These are phyloP conservation scores for Donacobius atricapilla DNA, from an alignment of 2,113 vertebrate genomes.

Conservation along the genomic window DNA sequence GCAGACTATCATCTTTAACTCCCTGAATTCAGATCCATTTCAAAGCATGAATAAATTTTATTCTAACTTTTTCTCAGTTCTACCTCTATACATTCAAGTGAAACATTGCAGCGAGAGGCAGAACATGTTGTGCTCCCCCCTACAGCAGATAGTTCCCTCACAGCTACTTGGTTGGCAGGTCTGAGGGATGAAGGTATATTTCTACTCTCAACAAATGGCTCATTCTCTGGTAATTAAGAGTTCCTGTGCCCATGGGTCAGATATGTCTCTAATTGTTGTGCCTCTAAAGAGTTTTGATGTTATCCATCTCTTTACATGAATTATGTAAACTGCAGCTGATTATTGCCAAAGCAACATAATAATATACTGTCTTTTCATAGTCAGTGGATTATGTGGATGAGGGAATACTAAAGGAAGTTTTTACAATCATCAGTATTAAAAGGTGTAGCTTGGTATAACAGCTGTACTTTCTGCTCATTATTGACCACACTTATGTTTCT, in stretches of 20 bases:
- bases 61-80: neutral
- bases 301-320: neutral
- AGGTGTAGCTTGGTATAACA: neutral
- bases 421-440: neutral
- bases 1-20: neutral
- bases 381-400: neutral
- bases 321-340: neutral
- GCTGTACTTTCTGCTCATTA: neutral
- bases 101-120: neutral
- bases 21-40: neutral
- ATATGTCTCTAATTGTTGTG: neutral
- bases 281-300: neutral
- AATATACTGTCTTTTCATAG: neutral
- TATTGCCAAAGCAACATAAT: neutral
- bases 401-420: neutral
- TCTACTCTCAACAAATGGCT: neutral
- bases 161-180: neutral
- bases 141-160: neutral
- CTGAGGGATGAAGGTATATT: neutral
- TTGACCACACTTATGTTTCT: neutral
- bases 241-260: neutral
- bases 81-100: neutral
- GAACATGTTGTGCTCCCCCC: rapidly evolving
- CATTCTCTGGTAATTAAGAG: neutral
- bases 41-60: neutral